These are phyloP conservation scores for Plestiodon gilberti DNA, from an alignment of 2,113 vertebrate species.

Conservation along the genomic window DNA sequence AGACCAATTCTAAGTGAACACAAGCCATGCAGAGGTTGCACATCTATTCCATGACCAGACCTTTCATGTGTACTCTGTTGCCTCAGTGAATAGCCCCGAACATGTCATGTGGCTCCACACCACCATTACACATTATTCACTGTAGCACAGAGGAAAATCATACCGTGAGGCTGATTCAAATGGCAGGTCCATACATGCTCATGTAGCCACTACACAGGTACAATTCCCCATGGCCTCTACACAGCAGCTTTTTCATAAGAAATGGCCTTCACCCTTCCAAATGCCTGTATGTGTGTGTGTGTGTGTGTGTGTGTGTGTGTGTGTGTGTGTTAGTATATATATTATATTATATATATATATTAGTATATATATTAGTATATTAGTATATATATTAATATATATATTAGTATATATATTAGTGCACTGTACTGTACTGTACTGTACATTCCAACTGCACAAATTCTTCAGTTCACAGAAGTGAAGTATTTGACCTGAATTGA, in stretches of 20 bases:
- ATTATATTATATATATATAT: too few species aligned
- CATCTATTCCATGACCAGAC: not conserved
- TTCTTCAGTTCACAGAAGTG: not conserved
- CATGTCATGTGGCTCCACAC: not conserved
- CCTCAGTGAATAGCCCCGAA: not conserved
- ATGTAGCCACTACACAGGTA: too few species aligned
- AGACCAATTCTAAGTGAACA: not conserved
- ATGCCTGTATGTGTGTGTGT: too few species aligned
- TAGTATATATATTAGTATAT: too few species aligned
- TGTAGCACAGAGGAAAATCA: not conserved
- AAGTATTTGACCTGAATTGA: not conserved
- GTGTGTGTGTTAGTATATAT: too few species aligned
- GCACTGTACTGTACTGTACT: too few species aligned
- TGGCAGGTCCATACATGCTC: too few species aligned
- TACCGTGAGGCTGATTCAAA: not conserved
- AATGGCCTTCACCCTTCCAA: too few species aligned
- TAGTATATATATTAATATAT: too few species aligned
- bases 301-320: too few species aligned
- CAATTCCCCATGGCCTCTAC: too few species aligned
- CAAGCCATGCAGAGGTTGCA: not conserved
- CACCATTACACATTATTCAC: not conserved
- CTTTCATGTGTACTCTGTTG: not conserved
- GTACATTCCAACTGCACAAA: not conserved
- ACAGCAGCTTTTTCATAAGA: too few species aligned
- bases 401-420: not conserved